phyloP scores from a whole-genome alignment of 2,113 vertebrate species.

The Anas platyrhynchos region DNA sequence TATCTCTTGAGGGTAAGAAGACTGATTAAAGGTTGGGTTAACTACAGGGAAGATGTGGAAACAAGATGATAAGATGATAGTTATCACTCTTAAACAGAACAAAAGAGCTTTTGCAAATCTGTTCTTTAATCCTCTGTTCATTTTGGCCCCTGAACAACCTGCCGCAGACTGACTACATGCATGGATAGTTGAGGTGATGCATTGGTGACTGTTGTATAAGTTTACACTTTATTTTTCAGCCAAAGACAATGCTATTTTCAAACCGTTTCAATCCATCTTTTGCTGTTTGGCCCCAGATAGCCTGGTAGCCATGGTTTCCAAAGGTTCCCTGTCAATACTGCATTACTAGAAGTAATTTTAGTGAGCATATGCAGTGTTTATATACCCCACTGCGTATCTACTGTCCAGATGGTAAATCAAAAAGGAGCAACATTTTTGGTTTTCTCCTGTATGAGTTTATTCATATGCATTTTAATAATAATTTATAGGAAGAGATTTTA shows the following conservation, averaged over 20 bases:
- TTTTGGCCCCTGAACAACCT: neutral
- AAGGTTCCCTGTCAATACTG: neutral
- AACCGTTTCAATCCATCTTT: neutral
- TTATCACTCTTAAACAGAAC: neutral
- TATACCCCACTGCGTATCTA: neutral
- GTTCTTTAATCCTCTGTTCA: neutral
- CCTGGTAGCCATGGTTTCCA: constrained; percentile 18
- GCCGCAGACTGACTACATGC: accelerated
- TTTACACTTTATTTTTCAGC: neutral
- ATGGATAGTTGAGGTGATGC: accelerated
- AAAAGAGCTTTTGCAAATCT: neutral
- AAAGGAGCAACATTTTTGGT: neutral
- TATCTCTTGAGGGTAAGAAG: neutral
- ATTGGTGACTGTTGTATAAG: neutral
- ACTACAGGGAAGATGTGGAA: neutral
- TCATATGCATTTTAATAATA: neutral
- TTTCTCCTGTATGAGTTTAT: neutral
- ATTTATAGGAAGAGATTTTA: neutral
- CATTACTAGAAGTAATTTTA: neutral
- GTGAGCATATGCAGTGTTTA: neutral
- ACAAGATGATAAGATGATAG: accelerated
- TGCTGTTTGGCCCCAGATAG: neutral
- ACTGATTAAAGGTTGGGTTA: neutral
- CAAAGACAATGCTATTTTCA: neutral
- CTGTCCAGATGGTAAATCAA: neutral